phyloP scores from a whole-genome alignment of 2,113 vertebrate genomes.

The Eulemur rufifrons region DNA sequence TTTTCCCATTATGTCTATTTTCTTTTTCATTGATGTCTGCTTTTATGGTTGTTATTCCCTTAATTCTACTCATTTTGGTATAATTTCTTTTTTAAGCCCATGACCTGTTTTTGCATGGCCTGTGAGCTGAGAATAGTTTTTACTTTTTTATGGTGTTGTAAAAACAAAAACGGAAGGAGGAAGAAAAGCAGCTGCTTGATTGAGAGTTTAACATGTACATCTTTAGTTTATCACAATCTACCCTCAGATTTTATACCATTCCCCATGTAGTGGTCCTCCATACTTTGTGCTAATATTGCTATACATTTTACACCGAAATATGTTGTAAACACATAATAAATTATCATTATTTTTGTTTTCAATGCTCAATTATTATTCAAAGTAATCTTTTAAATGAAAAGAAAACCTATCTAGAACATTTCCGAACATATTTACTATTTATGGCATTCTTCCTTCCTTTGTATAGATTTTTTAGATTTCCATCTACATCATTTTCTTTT shows the following conservation, averaged over 20 bases:
- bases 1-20: not conserved
- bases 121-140: not conserved
- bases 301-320: not conserved
- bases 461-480: not conserved
- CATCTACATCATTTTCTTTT: not conserved
- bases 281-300: not conserved
- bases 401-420: not conserved
- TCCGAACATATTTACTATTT: not conserved
- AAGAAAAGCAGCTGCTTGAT: not conserved
- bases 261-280: not conserved
- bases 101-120: not conserved
- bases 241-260: not conserved
- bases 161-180: not conserved
- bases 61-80: not conserved
- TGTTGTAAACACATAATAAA: not conserved
- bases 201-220: not conserved
- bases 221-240: not conserved
- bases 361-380: not conserved
- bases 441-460: not conserved
- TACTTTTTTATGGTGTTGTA: not conserved
- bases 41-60: not conserved
- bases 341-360: not conserved
- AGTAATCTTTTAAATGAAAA: not conserved
- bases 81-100: not conserved
- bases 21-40: not conserved